Base-by-base conservation (phyloP, 2,113 vertebrate genomes). In the Clinocottus analis region DNA sequence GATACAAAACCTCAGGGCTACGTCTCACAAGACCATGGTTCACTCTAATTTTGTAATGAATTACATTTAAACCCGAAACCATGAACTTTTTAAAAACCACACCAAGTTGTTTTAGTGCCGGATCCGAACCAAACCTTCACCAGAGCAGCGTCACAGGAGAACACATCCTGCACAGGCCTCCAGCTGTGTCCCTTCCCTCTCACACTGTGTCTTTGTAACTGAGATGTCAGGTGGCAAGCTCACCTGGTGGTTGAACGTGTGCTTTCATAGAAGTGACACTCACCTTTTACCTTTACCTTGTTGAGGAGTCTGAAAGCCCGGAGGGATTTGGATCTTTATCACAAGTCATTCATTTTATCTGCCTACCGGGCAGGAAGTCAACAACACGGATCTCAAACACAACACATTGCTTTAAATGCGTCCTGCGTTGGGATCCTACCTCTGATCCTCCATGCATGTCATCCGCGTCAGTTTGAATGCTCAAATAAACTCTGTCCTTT, bases 381-480 rank as follows among this genome's bases (percentile, higher is more conserved):
- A 82, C 65, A 64, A 81, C 62, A 80, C 35, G 0, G 2, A 82
- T 67, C 63, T 75, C 80, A 31, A 69, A 72, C 72, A 60, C 56
- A 83, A 59, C 47, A 64, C 51, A 29, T 31, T 77, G 55, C 76
- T 64, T 75, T 35, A 81, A 73, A 25, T 37, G 83, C 78, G 85
- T 90, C 79, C 82, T 85, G 82, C 39, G 11, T 68, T 59, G 47
- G 7, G 77, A 55, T 69, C 58, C 67, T 62, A 41, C 61, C 76
- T 89, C 66, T 85, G 90, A 87, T 87, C 89, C 25, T 27, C 21
- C 65, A 69, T 68, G 79, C 85, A 11, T 85, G 74, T 83, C 79
- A 86, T 83, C 85, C 84, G 78, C 67, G 75, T 66, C 82, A 85
- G 72, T 77, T 89, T 89, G 75, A 75, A 72, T 29, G 65, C 80